Evolutionary conservation across 2,888 invertebrate genomes (phyloP).

Genomic region (Linyphia triangularis): DNA sequence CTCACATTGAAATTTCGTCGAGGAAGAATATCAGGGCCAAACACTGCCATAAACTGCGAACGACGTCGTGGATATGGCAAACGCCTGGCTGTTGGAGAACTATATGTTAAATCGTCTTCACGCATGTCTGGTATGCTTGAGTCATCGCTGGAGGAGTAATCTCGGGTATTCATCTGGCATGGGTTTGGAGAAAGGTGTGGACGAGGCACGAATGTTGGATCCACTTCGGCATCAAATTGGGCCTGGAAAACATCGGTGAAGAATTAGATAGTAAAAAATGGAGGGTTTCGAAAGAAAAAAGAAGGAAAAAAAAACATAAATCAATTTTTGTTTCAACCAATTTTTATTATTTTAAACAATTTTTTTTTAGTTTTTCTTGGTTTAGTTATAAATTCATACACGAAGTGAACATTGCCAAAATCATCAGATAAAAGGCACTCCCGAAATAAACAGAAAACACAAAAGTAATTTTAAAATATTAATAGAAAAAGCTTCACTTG

Average conservation of each 20-base stretch:
- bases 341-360: neutral
- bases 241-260: constrained; percentile 38
- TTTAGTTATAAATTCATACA: too few species aligned
- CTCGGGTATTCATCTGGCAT: neutral
- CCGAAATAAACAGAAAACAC: too few species aligned
- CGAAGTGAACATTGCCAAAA: too few species aligned
- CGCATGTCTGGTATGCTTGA: neutral
- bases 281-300: too few species aligned
- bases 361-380: neutral
- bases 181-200: neutral
- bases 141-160: constrained; percentile 10
- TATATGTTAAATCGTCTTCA: neutral
- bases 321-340: neutral
- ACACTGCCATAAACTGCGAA: too few species aligned
- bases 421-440: too few species aligned
- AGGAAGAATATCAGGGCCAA: too few species aligned
- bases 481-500: too few species aligned
- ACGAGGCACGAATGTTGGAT: constrained; percentile 24
- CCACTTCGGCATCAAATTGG: constrained; percentile 71
- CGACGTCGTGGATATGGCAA: too few species aligned
- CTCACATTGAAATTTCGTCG: too few species aligned
- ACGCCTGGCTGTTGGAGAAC: neutral
- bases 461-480: too few species aligned
- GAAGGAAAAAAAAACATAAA: neutral
- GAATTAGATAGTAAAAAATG: too few species aligned